Evolutionary conservation across 2,797 vertebrate species (phyloP).

Genomic region (Scolopax bukidnonensis): DNA sequence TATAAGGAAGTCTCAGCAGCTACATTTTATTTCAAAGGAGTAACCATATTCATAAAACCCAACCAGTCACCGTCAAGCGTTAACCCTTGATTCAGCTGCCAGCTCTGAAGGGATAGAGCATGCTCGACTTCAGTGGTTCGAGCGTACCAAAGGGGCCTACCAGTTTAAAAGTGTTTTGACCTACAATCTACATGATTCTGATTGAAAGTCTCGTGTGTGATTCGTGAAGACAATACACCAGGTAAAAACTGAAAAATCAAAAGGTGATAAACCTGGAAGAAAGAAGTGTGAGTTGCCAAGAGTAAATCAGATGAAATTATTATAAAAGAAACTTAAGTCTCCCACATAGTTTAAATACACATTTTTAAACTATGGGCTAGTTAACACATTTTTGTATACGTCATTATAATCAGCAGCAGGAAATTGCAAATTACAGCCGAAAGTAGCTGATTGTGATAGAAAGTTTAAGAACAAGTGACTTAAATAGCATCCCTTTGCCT

Average conservation of each 20-base stretch:
- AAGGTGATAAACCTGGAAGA: not conserved
- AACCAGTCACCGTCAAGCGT: not conserved
- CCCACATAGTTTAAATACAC: not conserved
- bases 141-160: not conserved
- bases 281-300: not conserved
- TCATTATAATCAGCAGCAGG: not conserved
- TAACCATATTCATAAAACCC: not conserved
- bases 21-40: not conserved
- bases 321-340: not conserved
- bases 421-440: slow-evolving; percentile 27
- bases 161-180: not conserved
- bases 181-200: not conserved
- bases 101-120: not conserved
- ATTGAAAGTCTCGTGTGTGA: not conserved
- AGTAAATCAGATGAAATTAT: not conserved
- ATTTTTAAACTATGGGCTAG: not conserved
- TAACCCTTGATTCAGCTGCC: not conserved
- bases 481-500: not conserved
- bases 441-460: not conserved
- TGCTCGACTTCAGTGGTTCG: not conserved
- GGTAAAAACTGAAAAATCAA: not conserved
- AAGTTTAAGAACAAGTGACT: not conserved
- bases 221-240: not conserved
- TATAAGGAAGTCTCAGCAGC: not conserved
- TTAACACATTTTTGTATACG: not conserved